Percentiles rank a stretch among this genome's conserved stretches.
These are phyloP conservation scores for Lymantria dispar DNA, from an alignment of 2,888 invertebrate genomes.

Conservation along the genomic window DNA sequence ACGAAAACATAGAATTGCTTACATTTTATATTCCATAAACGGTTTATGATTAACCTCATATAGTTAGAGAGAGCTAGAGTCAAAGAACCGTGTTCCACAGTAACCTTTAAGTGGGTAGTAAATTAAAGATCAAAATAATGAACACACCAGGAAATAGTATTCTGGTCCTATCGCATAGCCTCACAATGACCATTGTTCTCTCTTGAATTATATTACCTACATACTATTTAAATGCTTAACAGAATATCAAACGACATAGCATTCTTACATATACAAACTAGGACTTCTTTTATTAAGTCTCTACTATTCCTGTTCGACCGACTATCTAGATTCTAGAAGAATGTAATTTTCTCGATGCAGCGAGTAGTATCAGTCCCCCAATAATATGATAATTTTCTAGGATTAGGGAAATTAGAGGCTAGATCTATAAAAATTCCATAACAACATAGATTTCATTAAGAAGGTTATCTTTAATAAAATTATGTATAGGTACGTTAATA, in stretches of 20 bases:
- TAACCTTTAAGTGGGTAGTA: conserved; percentile 5
- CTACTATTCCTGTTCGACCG: too few species aligned
- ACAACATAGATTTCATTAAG: too few species aligned
- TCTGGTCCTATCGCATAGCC: conserved; percentile 6
- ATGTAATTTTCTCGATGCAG: too few species aligned
- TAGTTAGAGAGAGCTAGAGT: not conserved
- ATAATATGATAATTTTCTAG: too few species aligned
- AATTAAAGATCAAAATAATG: conserved; percentile 3
- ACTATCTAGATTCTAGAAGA: too few species aligned
- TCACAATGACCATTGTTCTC: conserved; percentile 14
- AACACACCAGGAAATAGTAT: conserved; percentile 3
- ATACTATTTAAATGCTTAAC: conserved; percentile 2
- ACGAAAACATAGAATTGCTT: not conserved
- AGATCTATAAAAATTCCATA: too few species aligned
- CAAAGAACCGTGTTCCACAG: not conserved
- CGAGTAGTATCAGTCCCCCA: too few species aligned
- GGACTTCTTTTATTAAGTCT: not conserved
- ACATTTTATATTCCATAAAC: not conserved
- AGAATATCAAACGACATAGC: conserved; percentile 4
- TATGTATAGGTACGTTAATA: too few species aligned
- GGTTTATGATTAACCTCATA: not conserved
- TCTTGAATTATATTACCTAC: conserved; percentile 10
- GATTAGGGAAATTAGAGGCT: too few species aligned
- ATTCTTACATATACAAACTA: not conserved
- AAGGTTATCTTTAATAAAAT: too few species aligned